Evolutionary conservation across 2,888 invertebrate species (phyloP), one percentile per base, ranked within the genome.

Genomic region (Chalcis sispes): DNA sequence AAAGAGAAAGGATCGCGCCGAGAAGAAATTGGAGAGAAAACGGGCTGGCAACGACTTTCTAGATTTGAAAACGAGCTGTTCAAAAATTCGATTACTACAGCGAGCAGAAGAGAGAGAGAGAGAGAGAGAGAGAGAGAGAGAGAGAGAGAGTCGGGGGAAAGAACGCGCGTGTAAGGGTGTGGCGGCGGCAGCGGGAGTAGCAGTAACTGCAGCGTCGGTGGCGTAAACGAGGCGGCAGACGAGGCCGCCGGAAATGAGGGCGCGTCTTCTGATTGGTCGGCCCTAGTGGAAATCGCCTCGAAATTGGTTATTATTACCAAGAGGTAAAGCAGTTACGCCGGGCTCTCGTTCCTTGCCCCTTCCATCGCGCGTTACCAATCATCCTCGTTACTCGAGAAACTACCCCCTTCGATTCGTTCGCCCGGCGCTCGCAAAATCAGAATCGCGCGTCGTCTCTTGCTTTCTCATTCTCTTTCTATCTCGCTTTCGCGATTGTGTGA

Each of bases 271-370:
- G 87, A 88, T 88, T 88, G 86, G 85, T 82, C 82, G 83, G 84
- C 82, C 82, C 81, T 77, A 81, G 85, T 86, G 88, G 86, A 87
- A 88, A 88, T 88, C 86, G 83, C 83, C 83, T 84, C 83, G 88
- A 88, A 85, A 88, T 87, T 88, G 88, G 88, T 88, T 88, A 88
- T 88, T 88, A 88, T 88, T 87, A 88, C 85, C 81, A 82, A 82
- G 85, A 84, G 29, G 40, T 86, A 85, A 86, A 75, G 42, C 61
- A 29, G 42, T 73, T 59, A 72, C 82, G 82, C 82, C 80, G 82
- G 86, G 86, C 86, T 81, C 82, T 81, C 81, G 80, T 83, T 83
- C 82, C 83, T 82, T 82, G 82, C 85, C 82, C 81, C 78, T 20
- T 32, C 20, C 20, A 75, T 64, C 77, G 81, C 82, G n/a, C n/a